These are phyloP conservation scores for Macrosiphum euphorbiae DNA, from an alignment of 2,888 invertebrate species.

Conservation along the genomic window DNA sequence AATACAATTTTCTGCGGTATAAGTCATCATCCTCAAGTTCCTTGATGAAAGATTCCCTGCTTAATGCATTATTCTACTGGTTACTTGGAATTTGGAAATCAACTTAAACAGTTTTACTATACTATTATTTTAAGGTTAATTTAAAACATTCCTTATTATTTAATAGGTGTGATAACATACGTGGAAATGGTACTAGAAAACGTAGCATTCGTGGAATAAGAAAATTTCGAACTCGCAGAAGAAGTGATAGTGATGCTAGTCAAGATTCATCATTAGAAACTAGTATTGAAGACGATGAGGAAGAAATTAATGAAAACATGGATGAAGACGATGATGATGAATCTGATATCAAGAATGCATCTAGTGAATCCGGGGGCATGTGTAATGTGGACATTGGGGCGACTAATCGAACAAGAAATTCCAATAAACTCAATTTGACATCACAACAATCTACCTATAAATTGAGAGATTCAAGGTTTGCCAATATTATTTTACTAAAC, in stretches of 20 bases:
- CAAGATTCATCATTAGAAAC: constrained; percentile 63
- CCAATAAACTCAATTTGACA: constrained; percentile 43
- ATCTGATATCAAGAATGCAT: constrained; percentile 55
- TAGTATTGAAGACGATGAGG: constrained; percentile 61
- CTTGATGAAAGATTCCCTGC: not conserved
- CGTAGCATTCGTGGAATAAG: constrained; percentile 54
- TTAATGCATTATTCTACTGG: not conserved
- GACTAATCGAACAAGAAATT: constrained; percentile 49
- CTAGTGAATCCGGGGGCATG: constrained; percentile 47
- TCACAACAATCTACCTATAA: constrained; percentile 60
- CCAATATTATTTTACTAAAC: not conserved
- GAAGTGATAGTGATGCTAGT: constrained; percentile 63
- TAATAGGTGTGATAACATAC: constrained; percentile 59
- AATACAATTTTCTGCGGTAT: not conserved
- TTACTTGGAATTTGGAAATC: not conserved
- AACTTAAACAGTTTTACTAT: not conserved
- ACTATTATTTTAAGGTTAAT: not conserved
- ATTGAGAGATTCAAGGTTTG: constrained; percentile 62
- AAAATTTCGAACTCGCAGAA: constrained; percentile 58
- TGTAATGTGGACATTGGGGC: constrained; percentile 51
- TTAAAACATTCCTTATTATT: not conserved
- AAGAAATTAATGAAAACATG: constrained; percentile 60
- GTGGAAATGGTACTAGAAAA: constrained; percentile 60
- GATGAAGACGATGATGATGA: constrained; percentile 61
- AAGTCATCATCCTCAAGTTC: not conserved